Evolutionary conservation across 2,888 invertebrate species (phyloP), one percentile per base, ranked within the genome.

Genomic region (Peribatodes rhomboidaria): DNA sequence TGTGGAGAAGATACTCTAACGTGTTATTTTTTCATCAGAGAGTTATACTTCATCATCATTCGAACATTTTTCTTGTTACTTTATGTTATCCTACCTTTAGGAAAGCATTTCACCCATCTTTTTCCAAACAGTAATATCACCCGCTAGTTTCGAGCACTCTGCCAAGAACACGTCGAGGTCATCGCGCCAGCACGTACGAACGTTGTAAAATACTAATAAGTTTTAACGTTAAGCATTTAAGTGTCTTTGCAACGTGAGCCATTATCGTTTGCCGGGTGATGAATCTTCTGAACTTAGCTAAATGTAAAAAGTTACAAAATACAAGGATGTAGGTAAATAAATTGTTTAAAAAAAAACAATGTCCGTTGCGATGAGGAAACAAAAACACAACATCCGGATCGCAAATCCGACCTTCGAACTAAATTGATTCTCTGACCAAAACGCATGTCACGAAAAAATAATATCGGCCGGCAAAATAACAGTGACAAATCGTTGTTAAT

Each of bases 401-500:
- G 49, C 59, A 70, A 68, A 70, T 60, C 56, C 39, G 41, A 27
- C n/a, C 13, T 42, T 35, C 33, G 14, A 60, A 52, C 61, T 44
- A 62, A 67, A 69, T 69, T 63, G 67, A 66, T 68, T 65, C 41
- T 52, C 47, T 61, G 68, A 66, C 62, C 65, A 65, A 70, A 62
- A 62, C 27, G 58, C 27, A 27, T 58, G 52, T 63, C 44, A 53
- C 63, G 56, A 56, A 68, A 67, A 69, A 69, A 69, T 68, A 69
- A 72, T 69, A 72, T 65, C 68, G 56, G 56, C 20, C 60, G 57
- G 55, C 68, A 53, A 61, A 65, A 68, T 61, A 54, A 52, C 65
- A 61, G 62, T 70, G 71, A 72, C 72, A 72, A 72, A 74, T 74
- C 62, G 71, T 60, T 73, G 68, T 69, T 72, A 72, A 69, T 70